Evolutionary conservation across 2,797 vertebrate species (phyloP).

Genomic region (Paramormyrops hopkinsi): DNA sequence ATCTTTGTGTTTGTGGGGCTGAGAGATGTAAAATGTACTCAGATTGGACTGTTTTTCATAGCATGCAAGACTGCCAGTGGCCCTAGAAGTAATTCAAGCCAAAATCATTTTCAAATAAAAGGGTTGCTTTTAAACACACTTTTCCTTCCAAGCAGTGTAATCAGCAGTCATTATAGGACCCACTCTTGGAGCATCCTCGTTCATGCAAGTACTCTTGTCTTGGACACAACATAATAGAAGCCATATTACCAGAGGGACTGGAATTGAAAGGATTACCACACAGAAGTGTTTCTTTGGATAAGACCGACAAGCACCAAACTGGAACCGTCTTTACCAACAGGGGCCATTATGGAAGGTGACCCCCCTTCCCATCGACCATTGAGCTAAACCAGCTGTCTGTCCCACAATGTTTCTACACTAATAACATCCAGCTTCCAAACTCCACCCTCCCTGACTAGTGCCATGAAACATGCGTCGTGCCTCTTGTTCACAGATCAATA

Average conservation of each 20-base stretch:
- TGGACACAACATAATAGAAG: background rate
- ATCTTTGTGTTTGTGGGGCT: background rate
- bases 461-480: background rate
- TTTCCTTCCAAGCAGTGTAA: background rate
- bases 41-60: background rate
- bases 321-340: background rate
- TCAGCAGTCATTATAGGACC: background rate
- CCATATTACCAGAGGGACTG: background rate
- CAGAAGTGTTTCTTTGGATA: background rate
- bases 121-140: background rate
- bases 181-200: background rate
- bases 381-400: background rate
- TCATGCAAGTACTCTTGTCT: background rate
- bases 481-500: background rate
- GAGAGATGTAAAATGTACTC: background rate
- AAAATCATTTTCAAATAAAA: background rate
- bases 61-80: background rate
- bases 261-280: background rate
- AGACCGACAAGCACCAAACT: background rate
- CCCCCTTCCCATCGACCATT: background rate
- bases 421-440: background rate
- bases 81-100: background rate
- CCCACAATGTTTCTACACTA: background rate
- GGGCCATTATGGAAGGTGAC: background rate
- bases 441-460: background rate